Evolutionary conservation across 1,140 invertebrate genomes (phyloP).

Genomic region (Drosophila tani): DNA sequence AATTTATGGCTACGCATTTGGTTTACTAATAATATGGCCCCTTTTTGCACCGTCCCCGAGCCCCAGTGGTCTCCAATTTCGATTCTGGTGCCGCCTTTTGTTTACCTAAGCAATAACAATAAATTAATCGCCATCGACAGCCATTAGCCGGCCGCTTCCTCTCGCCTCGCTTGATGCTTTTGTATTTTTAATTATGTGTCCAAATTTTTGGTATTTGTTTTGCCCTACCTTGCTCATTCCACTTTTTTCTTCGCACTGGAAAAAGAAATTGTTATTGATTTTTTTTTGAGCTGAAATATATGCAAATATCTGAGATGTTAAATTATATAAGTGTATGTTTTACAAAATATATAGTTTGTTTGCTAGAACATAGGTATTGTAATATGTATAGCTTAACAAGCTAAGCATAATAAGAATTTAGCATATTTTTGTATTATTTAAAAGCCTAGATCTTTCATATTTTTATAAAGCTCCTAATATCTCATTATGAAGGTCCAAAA

Average conservation of each 20-base stretch:
- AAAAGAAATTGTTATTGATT: background rate
- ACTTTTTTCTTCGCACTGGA: background rate
- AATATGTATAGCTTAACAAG: too few species aligned
- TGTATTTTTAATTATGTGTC: constrained; percentile 83
- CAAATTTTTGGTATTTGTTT: constrained; percentile 61
- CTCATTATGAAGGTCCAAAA: too few species aligned
- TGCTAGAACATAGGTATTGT: too few species aligned
- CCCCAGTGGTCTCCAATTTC: constrained; percentile 40
- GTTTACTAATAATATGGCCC: constrained; percentile 76
- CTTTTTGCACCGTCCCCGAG: background rate
- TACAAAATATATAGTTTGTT: background rate
- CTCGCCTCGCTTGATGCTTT: constrained; percentile 56
- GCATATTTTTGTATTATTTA: too few species aligned
- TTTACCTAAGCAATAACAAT: constrained; percentile 83
- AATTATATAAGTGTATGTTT: background rate
- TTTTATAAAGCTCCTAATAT: too few species aligned
- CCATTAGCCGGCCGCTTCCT: constrained; percentile 58
- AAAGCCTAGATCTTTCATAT: too few species aligned
- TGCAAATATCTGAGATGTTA: background rate
- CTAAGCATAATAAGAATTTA: too few species aligned
- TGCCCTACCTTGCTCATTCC: constrained; percentile 14
- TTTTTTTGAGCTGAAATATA: background rate
- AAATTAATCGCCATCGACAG: constrained; percentile 75
- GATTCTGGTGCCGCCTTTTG: constrained; percentile 62
- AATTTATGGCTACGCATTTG: constrained; percentile 83